Evolutionary conservation across 2,113 vertebrate genomes (phyloP), one percentile per base, ranked within the genome.

Genomic region (Pyrgilauda ruficollis): DNA sequence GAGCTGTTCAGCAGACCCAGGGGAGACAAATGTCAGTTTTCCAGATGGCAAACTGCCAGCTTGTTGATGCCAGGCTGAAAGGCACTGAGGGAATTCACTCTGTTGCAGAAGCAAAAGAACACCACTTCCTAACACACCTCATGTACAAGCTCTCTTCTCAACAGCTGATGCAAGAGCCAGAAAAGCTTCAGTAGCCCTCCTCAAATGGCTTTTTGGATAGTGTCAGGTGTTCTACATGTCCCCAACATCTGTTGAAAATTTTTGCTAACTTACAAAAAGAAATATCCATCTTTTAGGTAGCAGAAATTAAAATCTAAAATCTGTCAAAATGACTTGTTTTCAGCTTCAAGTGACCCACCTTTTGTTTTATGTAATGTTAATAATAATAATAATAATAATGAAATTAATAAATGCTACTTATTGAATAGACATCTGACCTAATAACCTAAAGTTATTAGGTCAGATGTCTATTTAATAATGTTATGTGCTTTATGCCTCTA

Each of bases 1-100:
- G 30, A 1, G 4, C 58, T 95, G 74, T 67, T 96, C 91, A 70
- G 49, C 26, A 75, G 50, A 67, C 96, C 61, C 95, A 87, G 39
- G 94, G 94, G 97, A 97, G 59, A 66, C 52, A 78, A 96, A 91
- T 85, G 96, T 95, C 93, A 89, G 70, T 84, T 95, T 96, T 96
- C 83, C 91, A 88, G 88, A 93, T 91, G 97, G 95, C 93, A 94
- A 88, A 76, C 90, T 91, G 96, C 97, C 97, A 97, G 92, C 78
- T 44, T 82, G 30, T 79, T 31, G 59, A 72, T 75, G 67, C 50
- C 3, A 10, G 4, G 6, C 20, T 81, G 92, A 93, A 94, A 89
- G 62, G 78, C 81, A 79, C 95, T 13, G 33, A 91, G 70, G 86
- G 89, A 95, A 86, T 96, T 96, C 44, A 84, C 62, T 96, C 83